Percentiles rank a stretch among this genome's conserved stretches.
These are phyloP conservation scores for Sinelater perroti DNA, from an alignment of 2,888 invertebrate genomes.

Conservation along the genomic window DNA sequence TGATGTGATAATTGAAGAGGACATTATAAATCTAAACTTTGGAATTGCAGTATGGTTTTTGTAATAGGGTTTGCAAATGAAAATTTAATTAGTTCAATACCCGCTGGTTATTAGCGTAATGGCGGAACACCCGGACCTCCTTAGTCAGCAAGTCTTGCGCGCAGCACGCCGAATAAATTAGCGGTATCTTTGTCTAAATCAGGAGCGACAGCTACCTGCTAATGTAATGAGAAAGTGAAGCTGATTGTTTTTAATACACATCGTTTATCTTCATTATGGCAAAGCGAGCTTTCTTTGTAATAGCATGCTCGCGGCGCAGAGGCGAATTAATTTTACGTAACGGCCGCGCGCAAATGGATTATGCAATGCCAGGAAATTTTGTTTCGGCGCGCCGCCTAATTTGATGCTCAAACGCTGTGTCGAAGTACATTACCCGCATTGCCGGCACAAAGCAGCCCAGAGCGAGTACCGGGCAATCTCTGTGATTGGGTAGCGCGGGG, in stretches of 20 bases:
- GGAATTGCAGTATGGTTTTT: no score
- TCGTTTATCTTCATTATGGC: slow-evolving; percentile 11
- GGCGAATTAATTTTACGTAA: slow-evolving; percentile 3
- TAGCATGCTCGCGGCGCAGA: not conserved
- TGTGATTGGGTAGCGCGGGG: slow-evolving; percentile 15
- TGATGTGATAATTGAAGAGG: no score
- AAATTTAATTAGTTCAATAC: no score
- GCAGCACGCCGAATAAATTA: not conserved
- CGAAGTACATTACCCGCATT: slow-evolving; percentile 14
- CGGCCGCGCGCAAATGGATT: not conserved
- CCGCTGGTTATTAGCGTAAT: no score
- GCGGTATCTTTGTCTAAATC: not conserved
- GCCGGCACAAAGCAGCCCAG: not conserved
- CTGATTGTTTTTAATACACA: slow-evolving; percentile 6
- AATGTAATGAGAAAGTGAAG: slow-evolving; percentile 9
- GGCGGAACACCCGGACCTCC: not conserved
- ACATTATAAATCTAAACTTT: no score
- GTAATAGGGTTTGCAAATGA: no score
- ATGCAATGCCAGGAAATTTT: slow-evolving; percentile 10
- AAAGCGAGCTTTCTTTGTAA: slow-evolving; percentile 4
- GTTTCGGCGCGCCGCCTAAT: slow-evolving; percentile 7
- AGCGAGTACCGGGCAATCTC: slow-evolving; percentile 1
- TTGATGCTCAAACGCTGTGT: slow-evolving; percentile 16
- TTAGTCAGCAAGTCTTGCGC: not conserved
- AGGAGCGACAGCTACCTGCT: not conserved